Evolutionary conservation across 23 tunicate genomes (phyloP).

Genomic region (Trididemnum miniatum): DNA sequence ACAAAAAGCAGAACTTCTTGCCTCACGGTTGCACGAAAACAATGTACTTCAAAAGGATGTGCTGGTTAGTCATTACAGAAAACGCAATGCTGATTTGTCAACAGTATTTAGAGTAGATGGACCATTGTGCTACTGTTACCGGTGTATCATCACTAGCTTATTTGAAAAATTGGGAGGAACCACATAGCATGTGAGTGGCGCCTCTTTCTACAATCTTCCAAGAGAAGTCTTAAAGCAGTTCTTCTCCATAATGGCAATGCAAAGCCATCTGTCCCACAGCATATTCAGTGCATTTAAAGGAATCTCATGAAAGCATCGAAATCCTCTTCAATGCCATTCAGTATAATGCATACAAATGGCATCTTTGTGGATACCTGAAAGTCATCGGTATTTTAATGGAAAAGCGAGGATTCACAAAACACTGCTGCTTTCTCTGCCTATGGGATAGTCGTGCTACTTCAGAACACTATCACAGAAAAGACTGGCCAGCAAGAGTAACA

Average conservation of each 20-base stretch:
- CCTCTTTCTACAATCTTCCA: conserved; percentile 31
- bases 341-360: conserved; percentile 24
- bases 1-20: conserved; percentile 35
- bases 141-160: not conserved
- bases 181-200: conserved; percentile 34
- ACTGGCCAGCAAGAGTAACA: conserved; percentile 20
- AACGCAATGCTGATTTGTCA: conserved; percentile 11
- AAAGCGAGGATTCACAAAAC: conserved; percentile 35
- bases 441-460: conserved; percentile 14
- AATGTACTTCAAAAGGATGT: conserved; percentile 26
- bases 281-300: conserved; percentile 24
- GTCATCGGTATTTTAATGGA: conserved; percentile 16
- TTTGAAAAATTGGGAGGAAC: conserved; percentile 18
- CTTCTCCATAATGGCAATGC: conserved; percentile 27
- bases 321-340: conserved; percentile 23
- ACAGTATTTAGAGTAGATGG: conserved; percentile 25
- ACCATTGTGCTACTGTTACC: conserved; percentile 18
- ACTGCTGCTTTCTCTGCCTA: conserved; percentile 35
- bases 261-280: conserved; percentile 31
- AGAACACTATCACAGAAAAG: conserved; percentile 7
- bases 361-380: conserved; percentile 31
- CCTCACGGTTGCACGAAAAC: conserved; percentile 21
- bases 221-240: conserved; percentile 32
- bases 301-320: conserved; percentile 35
- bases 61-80: conserved; percentile 25